Evolutionary conservation across 2,113 vertebrate species (phyloP).

Genomic region (Opisthocomus hoazin): DNA sequence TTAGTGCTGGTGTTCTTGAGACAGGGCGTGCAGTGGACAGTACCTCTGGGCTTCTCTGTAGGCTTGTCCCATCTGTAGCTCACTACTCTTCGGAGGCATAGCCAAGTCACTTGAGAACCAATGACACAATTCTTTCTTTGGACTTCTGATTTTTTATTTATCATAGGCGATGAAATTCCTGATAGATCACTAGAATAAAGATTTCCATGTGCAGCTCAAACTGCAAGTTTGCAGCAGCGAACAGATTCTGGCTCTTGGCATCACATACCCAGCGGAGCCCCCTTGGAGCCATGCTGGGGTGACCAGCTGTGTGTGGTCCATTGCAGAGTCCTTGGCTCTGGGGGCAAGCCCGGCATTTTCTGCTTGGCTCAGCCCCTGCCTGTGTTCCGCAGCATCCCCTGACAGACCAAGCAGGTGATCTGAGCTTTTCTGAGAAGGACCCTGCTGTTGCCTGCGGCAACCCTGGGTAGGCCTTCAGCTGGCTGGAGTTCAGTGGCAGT

Average conservation of each 20-base stretch:
- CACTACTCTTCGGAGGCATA: neutral
- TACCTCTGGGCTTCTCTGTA: neutral
- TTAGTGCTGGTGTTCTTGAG: neutral
- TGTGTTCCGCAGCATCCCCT: neutral
- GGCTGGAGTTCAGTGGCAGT: neutral
- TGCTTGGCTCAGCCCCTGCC: neutral
- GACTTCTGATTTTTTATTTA: neutral
- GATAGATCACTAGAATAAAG: neutral
- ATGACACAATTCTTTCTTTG: neutral
- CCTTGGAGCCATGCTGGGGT: neutral
- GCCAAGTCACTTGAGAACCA: neutral
- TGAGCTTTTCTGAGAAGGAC: neutral
- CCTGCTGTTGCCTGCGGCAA: neutral
- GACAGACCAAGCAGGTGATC: neutral
- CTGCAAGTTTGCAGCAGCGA: neutral
- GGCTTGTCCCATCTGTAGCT: neutral
- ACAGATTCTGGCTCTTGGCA: neutral
- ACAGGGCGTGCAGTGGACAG: too few relatives aligned
- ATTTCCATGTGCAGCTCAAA: neutral
- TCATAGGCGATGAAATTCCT: neutral
- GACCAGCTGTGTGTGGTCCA: accelerated
- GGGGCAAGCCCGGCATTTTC: neutral
- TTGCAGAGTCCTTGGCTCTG: neutral
- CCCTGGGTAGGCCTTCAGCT: neutral
- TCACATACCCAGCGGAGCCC: accelerated